These are phyloP conservation scores for Columba livia DNA, from an alignment of 2,113 vertebrate genomes.

Conservation along the genomic window DNA sequence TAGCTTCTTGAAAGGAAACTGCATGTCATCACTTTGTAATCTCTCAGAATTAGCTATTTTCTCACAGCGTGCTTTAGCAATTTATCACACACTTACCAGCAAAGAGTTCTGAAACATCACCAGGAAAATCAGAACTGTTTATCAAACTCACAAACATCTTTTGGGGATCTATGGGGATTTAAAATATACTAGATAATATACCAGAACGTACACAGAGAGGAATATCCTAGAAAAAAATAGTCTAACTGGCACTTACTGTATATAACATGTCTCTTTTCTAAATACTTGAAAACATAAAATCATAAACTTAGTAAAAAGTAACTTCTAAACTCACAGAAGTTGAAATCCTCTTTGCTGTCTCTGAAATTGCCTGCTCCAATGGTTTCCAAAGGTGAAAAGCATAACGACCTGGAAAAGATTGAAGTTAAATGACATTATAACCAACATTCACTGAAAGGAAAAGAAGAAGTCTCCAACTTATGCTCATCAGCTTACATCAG, in stretches of 20 bases:
- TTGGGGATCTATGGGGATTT: background rate
- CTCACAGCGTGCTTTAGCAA: background rate
- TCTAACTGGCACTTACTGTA: background rate
- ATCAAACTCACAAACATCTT: background rate
- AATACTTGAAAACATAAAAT: background rate
- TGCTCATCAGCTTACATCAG: background rate
- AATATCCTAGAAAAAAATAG: background rate
- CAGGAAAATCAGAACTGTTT: background rate
- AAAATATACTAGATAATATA: background rate
- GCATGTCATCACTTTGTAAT: background rate
- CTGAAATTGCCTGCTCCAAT: slow-evolving; percentile 84
- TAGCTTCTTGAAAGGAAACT: background rate
- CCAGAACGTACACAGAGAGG: background rate
- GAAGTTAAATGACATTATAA: background rate
- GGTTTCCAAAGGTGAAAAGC: slow-evolving; percentile 91
- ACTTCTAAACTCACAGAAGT: slow-evolving; percentile 78
- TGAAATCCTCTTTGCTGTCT: slow-evolving; percentile 85
- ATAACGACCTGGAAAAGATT: slow-evolving; percentile 82
- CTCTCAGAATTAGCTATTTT: background rate
- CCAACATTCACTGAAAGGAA: background rate
- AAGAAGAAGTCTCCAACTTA: background rate
- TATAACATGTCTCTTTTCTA: background rate
- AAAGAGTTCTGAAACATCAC: background rate
- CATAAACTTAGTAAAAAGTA: background rate
- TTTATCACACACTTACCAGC: background rate